These are phyloP conservation scores for Muscina levida DNA, from an alignment of 2,888 invertebrate species.

Conservation along the genomic window DNA sequence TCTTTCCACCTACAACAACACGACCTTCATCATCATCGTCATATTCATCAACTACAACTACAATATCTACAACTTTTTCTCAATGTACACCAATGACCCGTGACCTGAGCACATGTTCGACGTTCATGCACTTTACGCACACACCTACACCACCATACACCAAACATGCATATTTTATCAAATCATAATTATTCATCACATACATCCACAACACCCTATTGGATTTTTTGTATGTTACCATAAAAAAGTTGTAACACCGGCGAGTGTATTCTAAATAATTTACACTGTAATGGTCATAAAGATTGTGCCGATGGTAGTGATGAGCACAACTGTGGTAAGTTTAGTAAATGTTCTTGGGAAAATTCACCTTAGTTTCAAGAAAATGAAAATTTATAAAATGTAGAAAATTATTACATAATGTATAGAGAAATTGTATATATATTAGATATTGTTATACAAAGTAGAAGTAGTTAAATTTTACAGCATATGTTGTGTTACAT, in stretches of 20 bases:
- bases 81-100: slow-evolving; percentile 19
- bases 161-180: slow-evolving; percentile 29
- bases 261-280: slow-evolving; percentile 83
- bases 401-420: too few relatives aligned
- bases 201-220: slow-evolving; percentile 20
- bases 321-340: slow-evolving; percentile 83
- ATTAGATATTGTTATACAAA: too few relatives aligned
- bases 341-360: slow-evolving; percentile 14
- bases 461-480: background rate
- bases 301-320: slow-evolving; percentile 84
- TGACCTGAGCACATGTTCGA: too few relatives aligned
- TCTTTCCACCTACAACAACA: slow-evolving; percentile 20
- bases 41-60: slow-evolving; percentile 29
- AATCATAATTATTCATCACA: slow-evolving; percentile 32
- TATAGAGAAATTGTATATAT: too few relatives aligned
- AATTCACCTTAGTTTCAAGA: background rate
- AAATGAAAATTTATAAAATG: too few relatives aligned
- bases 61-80: slow-evolving; percentile 19
- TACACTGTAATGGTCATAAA: slow-evolving; percentile 82
- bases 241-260: slow-evolving; percentile 82
- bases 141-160: slow-evolving; percentile 36
- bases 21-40: background rate
- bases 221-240: background rate
- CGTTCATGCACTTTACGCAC: too few relatives aligned
- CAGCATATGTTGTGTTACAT: background rate